Percentiles rank a stretch among this genome's conserved stretches.
Evolutionary conservation across 2,888 invertebrate species (phyloP).

Genomic region (Noctua comes): DNA sequence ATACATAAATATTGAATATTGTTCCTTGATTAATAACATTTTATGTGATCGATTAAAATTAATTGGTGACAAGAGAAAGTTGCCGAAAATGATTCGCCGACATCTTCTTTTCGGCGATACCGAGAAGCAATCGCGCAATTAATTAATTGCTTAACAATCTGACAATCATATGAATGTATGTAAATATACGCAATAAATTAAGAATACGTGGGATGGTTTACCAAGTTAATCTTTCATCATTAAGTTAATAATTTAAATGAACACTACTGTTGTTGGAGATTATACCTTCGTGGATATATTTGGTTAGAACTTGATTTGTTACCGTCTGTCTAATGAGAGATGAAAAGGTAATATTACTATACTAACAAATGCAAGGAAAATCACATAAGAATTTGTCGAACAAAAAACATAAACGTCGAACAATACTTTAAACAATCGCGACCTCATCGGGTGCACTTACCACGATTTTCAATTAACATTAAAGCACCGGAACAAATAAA

Average conservation of each 20-base stretch:
- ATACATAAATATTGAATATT: slow-evolving; percentile 81
- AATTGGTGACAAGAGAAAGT: slow-evolving; percentile 78
- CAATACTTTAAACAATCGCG: slow-evolving; percentile 67
- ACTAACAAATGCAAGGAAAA: neutral
- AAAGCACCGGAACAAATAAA: slow-evolving; percentile 82
- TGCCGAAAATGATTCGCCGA: slow-evolving; percentile 68
- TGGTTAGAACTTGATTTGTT: neutral
- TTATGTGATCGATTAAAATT: slow-evolving; percentile 81
- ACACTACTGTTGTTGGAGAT: slow-evolving; percentile 6
- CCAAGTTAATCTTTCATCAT: slow-evolving; percentile 34
- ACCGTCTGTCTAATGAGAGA: neutral
- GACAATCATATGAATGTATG: slow-evolving; percentile 63
- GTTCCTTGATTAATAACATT: slow-evolving; percentile 81
- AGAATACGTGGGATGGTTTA: slow-evolving; percentile 56
- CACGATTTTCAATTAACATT: slow-evolving; percentile 81
- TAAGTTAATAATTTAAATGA: slow-evolving; percentile 35
- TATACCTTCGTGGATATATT: neutral
- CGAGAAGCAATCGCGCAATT: slow-evolving; percentile 70
- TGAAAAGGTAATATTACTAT: neutral
- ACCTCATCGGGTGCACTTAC: slow-evolving; percentile 76
- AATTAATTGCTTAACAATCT: slow-evolving; percentile 65
- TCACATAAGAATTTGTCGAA: slow-evolving; percentile 14
- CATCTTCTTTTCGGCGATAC: slow-evolving; percentile 71
- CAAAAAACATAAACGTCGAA: slow-evolving; percentile 38
- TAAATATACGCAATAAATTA: slow-evolving; percentile 63